Evolutionary conservation across 1,140 invertebrate genomes (phyloP).

Genomic region (Zeugodacus cucurbitae): DNA sequence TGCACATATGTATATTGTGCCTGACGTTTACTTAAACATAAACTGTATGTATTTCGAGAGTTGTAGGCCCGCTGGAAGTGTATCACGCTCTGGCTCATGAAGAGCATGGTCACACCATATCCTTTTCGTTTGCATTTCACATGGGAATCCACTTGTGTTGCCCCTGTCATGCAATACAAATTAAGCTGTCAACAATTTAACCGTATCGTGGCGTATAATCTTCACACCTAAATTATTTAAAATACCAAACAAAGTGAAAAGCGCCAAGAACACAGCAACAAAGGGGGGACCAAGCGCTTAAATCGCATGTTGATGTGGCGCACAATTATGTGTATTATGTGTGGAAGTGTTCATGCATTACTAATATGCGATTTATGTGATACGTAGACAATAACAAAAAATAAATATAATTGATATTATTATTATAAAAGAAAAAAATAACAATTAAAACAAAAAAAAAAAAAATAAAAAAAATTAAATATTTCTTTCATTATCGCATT

Average conservation of each 20-base stretch:
- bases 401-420: too few species aligned
- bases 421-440: too few species aligned
- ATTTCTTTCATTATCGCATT: background rate
- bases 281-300: background rate
- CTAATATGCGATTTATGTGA: too few species aligned
- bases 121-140: background rate
- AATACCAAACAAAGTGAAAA: slow-evolving; percentile 20
- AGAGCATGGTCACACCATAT: background rate
- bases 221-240: slow-evolving; percentile 46
- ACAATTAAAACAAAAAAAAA: background rate
- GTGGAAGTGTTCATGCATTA: too few species aligned
- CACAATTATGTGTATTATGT: background rate
- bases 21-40: background rate
- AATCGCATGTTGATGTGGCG: background rate
- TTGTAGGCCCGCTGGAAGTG: background rate
- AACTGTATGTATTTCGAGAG: background rate
- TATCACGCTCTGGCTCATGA: background rate
- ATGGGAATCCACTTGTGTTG: background rate
- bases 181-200: slow-evolving; percentile 46
- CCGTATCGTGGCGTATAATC: slow-evolving; percentile 45
- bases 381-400: too few species aligned
- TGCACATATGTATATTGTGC: background rate
- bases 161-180: slow-evolving; percentile 45
- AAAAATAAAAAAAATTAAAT: background rate
- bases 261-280: background rate